These are phyloP conservation scores for Hemicentrotus pulcherrimus DNA, from an alignment of 35 echinoderm and acorn worm species.

Conservation along the genomic window DNA sequence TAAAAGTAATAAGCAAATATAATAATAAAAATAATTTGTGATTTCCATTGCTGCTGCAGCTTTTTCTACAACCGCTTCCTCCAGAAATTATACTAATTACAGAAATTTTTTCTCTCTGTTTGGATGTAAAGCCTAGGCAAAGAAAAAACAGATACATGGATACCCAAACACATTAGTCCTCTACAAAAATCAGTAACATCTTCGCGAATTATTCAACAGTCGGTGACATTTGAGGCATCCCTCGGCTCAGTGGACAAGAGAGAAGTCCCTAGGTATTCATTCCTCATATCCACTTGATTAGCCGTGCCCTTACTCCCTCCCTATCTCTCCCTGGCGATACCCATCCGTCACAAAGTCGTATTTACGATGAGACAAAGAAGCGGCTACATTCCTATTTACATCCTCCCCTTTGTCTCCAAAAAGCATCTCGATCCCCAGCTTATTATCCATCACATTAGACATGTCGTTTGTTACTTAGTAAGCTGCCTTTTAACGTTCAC, in stretches of 20 bases:
- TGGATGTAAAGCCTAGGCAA: not conserved
- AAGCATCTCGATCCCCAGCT: not conserved
- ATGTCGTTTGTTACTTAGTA: not conserved
- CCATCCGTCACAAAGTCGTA: not conserved
- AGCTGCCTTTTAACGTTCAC: not conserved
- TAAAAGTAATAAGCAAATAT: too few relatives aligned
- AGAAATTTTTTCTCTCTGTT: not conserved
- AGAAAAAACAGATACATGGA: not conserved
- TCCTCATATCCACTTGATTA: not conserved
- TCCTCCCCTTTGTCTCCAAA: not conserved
- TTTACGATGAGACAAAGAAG: not conserved
- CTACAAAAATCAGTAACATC: not conserved
- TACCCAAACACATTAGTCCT: not conserved
- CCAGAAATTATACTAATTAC: not conserved
- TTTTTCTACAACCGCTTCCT: too few relatives aligned
- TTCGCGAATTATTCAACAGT: not conserved
- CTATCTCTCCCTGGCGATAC: not conserved
- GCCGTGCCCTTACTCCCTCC: not conserved
- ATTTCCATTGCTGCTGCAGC: too few relatives aligned
- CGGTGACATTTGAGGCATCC: not conserved
- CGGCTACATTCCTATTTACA: not conserved
- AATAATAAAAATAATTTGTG: too few relatives aligned
- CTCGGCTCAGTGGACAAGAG: not conserved
- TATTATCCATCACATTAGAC: slow-evolving; percentile 10
- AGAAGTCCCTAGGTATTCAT: slow-evolving; percentile 3